phyloP scores from a whole-genome alignment of 2,888 invertebrate species.

The Habroteleia sp. region DNA sequence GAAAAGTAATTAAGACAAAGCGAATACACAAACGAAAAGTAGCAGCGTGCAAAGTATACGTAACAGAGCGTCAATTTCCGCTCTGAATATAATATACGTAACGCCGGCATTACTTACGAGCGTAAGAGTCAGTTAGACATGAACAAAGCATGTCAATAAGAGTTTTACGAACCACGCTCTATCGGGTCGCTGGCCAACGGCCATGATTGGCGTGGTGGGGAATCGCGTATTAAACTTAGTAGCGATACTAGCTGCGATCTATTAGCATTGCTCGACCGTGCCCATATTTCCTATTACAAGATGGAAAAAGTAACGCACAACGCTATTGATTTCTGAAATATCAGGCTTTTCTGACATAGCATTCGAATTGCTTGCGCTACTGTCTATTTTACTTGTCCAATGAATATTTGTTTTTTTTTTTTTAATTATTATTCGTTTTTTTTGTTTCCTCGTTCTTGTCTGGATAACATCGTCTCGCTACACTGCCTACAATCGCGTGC shows the following conservation, averaged over 20 bases:
- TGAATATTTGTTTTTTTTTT: constrained; percentile 1
- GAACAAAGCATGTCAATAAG: constrained; percentile 54
- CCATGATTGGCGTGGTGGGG: constrained; percentile 19
- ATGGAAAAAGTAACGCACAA: constrained; percentile 13
- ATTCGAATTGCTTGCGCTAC: constrained; percentile 10
- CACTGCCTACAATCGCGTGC: constrained; percentile 35
- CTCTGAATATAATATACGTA: constrained; percentile 49
- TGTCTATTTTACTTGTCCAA: too few relatives aligned
- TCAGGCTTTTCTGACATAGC: background rate
- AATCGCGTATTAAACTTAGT: constrained; percentile 31
- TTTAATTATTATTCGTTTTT: constrained; percentile 1
- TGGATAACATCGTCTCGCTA: constrained; percentile 34
- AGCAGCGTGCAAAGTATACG: constrained; percentile 38
- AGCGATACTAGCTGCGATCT: constrained; percentile 25
- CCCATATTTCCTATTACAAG: constrained; percentile 34
- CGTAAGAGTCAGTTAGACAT: constrained; percentile 43
- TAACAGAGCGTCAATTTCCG: constrained; percentile 54
- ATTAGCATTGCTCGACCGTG: constrained; percentile 41
- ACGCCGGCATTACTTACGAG: constrained; percentile 40
- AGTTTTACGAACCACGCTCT: constrained; percentile 42
- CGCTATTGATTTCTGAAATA: constrained; percentile 5
- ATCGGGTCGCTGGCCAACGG: constrained; percentile 45
- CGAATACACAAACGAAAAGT: constrained; percentile 44
- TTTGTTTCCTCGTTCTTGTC: constrained; percentile 5
- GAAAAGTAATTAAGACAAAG: constrained; percentile 40